phyloP scores from a whole-genome alignment of 2,113 vertebrate genomes.

The Acanthochromis polyacanthus region DNA sequence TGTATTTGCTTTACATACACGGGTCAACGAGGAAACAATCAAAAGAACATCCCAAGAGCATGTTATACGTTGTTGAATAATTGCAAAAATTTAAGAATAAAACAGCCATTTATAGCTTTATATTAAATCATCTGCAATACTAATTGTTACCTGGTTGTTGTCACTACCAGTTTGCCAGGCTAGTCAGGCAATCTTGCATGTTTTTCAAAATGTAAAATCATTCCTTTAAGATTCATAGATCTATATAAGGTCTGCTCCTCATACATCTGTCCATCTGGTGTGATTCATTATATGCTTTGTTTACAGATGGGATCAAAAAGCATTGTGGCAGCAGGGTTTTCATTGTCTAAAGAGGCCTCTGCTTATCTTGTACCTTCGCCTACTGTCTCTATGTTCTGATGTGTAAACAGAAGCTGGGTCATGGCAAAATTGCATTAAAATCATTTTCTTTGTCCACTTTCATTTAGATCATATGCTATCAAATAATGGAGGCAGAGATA shows the following conservation, averaged over 20 bases:
- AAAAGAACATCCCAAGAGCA: too few species aligned
- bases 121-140: too few species aligned
- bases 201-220: background rate
- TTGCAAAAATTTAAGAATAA: too few species aligned
- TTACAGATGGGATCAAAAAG: constrained; percentile 42
- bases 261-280: background rate
- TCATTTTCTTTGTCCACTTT: constrained; percentile 43
- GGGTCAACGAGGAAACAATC: too few species aligned
- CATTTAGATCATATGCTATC: constrained; percentile 48
- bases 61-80: too few species aligned
- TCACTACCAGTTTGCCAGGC: background rate
- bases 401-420: constrained; percentile 40
- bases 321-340: constrained; percentile 4
- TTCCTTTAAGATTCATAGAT: background rate
- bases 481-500: constrained; percentile 54
- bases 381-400: constrained; percentile 17
- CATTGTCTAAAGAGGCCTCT: constrained; percentile 32
- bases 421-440: constrained; percentile 34
- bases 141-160: background rate
- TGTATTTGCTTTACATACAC: too few species aligned
- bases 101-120: too few species aligned
- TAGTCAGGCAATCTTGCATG: background rate
- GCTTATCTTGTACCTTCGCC: constrained; percentile 27
- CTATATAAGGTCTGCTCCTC: background rate
- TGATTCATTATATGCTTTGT: constrained; percentile 8